These are phyloP conservation scores for Palythoa heliodiscus DNA, from an alignment of 92 coral and sea anemone genomes.

Conservation along the genomic window DNA sequence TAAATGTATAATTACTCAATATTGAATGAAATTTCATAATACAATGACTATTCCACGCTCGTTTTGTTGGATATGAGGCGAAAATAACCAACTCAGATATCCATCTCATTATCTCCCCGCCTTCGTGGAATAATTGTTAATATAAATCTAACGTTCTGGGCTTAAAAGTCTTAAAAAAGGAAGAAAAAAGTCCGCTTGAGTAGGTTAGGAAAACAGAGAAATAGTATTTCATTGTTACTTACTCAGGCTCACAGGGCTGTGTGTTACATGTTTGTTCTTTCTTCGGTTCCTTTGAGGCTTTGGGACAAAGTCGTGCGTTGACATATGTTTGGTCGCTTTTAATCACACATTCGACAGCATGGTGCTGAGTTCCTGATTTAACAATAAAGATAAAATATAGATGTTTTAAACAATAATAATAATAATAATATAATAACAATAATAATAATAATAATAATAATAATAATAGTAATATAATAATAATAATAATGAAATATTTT, in stretches of 20 bases:
- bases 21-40: too few relatives aligned
- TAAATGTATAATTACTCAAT: too few relatives aligned
- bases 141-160: background rate
- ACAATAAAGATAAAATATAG: background rate
- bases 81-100: too few relatives aligned
- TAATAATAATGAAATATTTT: too few relatives aligned
- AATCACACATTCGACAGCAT: conserved; percentile 70
- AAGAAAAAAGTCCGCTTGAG: background rate
- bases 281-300: conserved; percentile 60
- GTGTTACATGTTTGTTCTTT: conserved; percentile 64
- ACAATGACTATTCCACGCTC: too few relatives aligned
- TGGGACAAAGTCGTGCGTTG: conserved; percentile 61
- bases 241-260: conserved; percentile 75
- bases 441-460: too few relatives aligned
- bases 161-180: background rate
- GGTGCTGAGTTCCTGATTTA: conserved; percentile 63
- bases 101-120: too few relatives aligned
- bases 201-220: background rate
- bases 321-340: conserved; percentile 65
- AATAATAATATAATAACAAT: too few relatives aligned
- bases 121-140: too few relatives aligned
- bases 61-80: too few relatives aligned
- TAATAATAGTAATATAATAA: too few relatives aligned
- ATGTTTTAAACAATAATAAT: too few relatives aligned
- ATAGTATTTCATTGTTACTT: conserved; percentile 38